Evolutionary conservation across 2,888 invertebrate genomes (phyloP).

Genomic region (Hirtodrosophila histrioides): DNA sequence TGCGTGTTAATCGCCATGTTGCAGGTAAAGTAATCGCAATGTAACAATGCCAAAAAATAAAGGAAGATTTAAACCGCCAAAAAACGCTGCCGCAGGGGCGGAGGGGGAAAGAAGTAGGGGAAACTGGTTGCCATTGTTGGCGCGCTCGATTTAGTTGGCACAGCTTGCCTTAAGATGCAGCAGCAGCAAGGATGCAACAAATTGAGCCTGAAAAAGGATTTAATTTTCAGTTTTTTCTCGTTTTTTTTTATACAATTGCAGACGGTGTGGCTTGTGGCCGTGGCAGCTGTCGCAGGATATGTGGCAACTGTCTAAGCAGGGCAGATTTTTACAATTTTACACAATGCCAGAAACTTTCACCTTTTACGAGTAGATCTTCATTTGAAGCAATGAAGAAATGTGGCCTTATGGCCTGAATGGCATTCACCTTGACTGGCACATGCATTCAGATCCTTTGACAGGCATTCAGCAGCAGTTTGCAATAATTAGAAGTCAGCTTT

Average conservation of each 20-base stretch:
- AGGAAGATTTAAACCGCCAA: constrained; percentile 47
- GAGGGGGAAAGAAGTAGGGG: neutral
- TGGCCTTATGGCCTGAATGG: constrained; percentile 26
- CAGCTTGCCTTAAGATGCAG: constrained; percentile 70
- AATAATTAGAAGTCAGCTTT: constrained; percentile 60
- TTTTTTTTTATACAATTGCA: constrained; percentile 28
- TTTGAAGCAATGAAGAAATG: constrained; percentile 39
- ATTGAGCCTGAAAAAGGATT: constrained; percentile 84
- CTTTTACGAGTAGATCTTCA: constrained; percentile 41
- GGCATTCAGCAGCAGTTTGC: constrained; percentile 27
- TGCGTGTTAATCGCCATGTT: constrained; percentile 80
- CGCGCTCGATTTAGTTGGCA: constrained; percentile 62
- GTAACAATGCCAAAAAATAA: constrained; percentile 69
- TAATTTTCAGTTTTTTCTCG: constrained; percentile 71
- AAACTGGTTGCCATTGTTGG: constrained; percentile 28
- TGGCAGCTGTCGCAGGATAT: constrained; percentile 47
- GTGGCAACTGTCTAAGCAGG: constrained; percentile 34
- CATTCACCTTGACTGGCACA: constrained; percentile 47
- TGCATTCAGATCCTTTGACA: constrained; percentile 61
- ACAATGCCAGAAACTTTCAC: constrained; percentile 60
- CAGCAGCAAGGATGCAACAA: constrained; percentile 63
- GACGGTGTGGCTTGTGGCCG: constrained; percentile 54
- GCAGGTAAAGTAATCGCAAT: constrained; percentile 80
- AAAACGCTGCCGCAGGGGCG: constrained; percentile 11
- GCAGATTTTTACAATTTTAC: constrained; percentile 7